Evolutionary conservation across 2,888 invertebrate species (phyloP).

Genomic region (Portevinia maculata): DNA sequence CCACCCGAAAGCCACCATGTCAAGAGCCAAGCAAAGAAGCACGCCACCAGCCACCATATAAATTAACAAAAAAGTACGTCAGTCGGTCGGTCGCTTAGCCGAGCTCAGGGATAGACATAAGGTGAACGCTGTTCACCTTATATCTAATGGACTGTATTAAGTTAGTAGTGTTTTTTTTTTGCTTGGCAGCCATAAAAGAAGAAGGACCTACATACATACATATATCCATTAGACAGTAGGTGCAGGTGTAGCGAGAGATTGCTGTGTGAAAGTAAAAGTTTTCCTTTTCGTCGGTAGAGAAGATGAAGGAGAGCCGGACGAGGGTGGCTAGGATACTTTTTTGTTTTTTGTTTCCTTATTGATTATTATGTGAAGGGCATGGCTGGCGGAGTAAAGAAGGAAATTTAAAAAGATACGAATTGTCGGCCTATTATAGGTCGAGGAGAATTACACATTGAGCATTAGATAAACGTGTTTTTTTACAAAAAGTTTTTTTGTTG

Average conservation of each 20-base stretch:
- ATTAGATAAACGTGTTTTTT: no score
- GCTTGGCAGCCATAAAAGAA: constrained; percentile 9
- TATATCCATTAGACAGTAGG: constrained; percentile 27
- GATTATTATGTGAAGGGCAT: no score
- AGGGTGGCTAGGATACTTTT: no score
- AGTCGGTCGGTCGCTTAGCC: constrained; percentile 14
- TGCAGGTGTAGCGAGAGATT: constrained; percentile 30
- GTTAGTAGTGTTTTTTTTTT: constrained; percentile 20
- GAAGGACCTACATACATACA: background rate
- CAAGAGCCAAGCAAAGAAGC: background rate
- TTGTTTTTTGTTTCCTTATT: no score
- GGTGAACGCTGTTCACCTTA: constrained; percentile 30
- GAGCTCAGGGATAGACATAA: constrained; percentile 29
- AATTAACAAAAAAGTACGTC: no score
- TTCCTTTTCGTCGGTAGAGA: background rate
- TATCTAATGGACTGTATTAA: constrained; percentile 48
- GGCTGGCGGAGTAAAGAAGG: no score
- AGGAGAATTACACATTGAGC: no score
- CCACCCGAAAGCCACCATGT: background rate
- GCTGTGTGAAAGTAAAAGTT: constrained; percentile 31
- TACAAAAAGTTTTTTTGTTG: no score
- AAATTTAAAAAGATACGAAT: no score
- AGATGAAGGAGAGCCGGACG: background rate
- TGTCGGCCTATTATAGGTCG: no score
- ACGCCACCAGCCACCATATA: background rate